Evolutionary conservation across 2,797 vertebrate species (phyloP), one percentile per base, ranked within the genome.

Genomic region (Falco berigora): DNA sequence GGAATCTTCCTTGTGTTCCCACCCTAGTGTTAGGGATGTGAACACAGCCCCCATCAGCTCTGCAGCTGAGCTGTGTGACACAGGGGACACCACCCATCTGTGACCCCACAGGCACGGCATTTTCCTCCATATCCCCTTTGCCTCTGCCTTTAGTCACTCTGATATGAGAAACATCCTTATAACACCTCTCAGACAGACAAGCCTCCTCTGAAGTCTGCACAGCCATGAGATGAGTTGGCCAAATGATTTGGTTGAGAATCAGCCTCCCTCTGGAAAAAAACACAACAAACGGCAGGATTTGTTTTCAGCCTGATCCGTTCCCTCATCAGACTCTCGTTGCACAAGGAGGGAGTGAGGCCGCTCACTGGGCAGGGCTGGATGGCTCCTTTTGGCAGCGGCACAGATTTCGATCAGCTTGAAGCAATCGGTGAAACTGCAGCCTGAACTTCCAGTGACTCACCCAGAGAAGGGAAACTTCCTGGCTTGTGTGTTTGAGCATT

Each of bases 381-480:
- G 64, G 74, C 52, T 93, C 84, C 88, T 85, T 71, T 64, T 96
- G 91, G 86, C 96, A 91, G 74, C 1, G 0, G 64, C 67, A 76
- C 80, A 79, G 77, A 93, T 89, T 96, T 97, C 12, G 19, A 93
- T 95, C 71, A 13, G 78, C 88, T 96, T 74, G 88, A 95, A 94
- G 91, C 93, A 85, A 91, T 74, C 77, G 27, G 27, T 61, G 84
- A 93, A 96, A 92, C 86, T 91, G 92, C 88, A 95, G 91, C 91
- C 96, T 97, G 96, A 97, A 96, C 96, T 97, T 96, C 96, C 95
- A 93, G 88, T 95, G 95, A 95, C 93, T 97, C 95, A 95, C 53
- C 5, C 88, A 34, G 93, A 82, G 80, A 96, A 95, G 40, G 95
- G 93, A 96, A 97, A 96, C 93, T 96, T 96, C 95, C 96, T 96